Evolutionary conservation across 2,797 vertebrate genomes (phyloP).

Genomic region (Phoeniculus purpureus): DNA sequence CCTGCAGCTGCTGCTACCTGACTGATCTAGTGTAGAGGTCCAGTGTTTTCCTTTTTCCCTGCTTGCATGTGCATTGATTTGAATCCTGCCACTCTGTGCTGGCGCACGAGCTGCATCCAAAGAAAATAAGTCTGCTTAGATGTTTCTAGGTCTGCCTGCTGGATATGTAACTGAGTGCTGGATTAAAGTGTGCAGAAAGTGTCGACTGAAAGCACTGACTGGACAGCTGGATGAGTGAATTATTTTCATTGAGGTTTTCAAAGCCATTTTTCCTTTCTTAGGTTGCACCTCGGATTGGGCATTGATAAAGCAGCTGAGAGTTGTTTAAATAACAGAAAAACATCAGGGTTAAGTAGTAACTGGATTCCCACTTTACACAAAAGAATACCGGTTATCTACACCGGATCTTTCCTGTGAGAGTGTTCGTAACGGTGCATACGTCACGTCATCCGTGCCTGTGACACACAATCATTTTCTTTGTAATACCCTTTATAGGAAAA

Average conservation of each 20-base stretch:
- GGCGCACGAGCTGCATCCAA: not conserved
- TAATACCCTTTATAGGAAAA: not conserved
- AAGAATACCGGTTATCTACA: not conserved
- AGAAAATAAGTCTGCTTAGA: not conserved
- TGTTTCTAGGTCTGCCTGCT: not conserved
- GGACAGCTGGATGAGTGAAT: not conserved
- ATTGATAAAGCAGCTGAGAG: not conserved
- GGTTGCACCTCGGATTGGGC: not conserved
- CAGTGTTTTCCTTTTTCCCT: rapidly evolving
- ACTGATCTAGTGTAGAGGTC: rapidly evolving
- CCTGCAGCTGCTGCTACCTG: rapidly evolving
- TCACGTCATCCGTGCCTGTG: not conserved
- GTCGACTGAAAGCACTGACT: not conserved
- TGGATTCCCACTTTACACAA: not conserved
- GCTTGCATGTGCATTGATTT: not conserved
- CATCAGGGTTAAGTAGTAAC: not conserved
- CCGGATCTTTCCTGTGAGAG: not conserved
- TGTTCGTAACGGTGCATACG: not conserved
- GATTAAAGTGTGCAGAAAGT: not conserved
- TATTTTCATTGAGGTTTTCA: not conserved
- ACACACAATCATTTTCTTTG: not conserved
- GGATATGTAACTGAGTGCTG: not conserved
- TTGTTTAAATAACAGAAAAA: not conserved
- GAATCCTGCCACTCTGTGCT: not conserved
- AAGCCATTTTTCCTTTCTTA: not conserved